phyloP scores from a whole-genome alignment of 2,113 vertebrate species.

The Apaloderma vittatum region DNA sequence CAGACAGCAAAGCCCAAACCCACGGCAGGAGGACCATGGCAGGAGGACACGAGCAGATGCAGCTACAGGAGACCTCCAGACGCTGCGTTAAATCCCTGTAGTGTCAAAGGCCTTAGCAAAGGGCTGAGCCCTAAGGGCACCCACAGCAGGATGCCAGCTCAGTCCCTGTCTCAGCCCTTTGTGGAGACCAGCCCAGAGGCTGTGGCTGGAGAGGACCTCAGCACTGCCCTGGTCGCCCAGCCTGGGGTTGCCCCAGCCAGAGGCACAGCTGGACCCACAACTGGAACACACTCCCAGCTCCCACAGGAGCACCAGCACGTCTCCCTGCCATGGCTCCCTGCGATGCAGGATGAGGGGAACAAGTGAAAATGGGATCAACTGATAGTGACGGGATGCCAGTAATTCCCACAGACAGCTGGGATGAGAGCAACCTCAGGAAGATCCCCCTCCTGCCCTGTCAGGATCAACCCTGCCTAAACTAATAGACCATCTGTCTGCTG shows the following conservation, averaged over 20 bases:
- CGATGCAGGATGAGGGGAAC: neutral
- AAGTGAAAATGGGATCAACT: neutral
- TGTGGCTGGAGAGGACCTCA: neutral
- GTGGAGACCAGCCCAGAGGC: neutral
- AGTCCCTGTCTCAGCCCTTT: neutral
- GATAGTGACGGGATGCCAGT: neutral
- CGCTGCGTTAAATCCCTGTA: neutral
- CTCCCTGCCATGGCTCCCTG: neutral
- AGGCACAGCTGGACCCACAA: neutral
- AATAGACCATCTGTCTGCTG: slow-evolving; percentile 14
- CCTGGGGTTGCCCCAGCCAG: accelerated
- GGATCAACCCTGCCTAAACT: neutral
- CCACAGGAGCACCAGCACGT: accelerated
- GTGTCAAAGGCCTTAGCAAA: neutral
- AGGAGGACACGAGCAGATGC: neutral
- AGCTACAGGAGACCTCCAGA: neutral
- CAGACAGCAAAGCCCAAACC: neutral
- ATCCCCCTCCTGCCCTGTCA: neutral
- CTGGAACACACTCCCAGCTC: neutral
- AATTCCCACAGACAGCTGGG: slow-evolving; percentile 29
- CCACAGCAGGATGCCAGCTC: neutral
- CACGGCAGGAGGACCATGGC: accelerated
- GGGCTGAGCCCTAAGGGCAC: neutral
- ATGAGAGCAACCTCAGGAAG: neutral
- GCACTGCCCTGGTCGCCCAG: neutral